These are phyloP conservation scores for Zaprionus lachaisei DNA, from an alignment of 1,140 invertebrate species.

Conservation along the genomic window DNA sequence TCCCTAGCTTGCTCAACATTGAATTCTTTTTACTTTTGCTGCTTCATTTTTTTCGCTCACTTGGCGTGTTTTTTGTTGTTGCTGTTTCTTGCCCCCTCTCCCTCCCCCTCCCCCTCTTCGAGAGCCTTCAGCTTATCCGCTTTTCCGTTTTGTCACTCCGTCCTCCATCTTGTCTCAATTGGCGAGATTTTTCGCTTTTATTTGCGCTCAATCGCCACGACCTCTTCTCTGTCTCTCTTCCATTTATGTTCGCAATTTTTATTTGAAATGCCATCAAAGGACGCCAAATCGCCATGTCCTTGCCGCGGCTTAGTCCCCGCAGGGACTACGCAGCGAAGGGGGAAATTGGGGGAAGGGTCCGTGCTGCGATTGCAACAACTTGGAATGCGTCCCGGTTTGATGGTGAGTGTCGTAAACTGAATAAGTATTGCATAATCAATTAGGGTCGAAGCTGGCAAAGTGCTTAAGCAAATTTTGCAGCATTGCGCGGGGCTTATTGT, in stretches of 20 bases:
- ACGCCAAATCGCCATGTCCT: constrained; percentile 57
- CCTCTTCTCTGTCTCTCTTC: constrained; percentile 22
- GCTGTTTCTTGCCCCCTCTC: neutral
- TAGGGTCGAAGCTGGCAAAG: constrained; percentile 26
- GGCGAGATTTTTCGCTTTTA: constrained; percentile 73
- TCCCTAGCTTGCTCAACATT: neutral
- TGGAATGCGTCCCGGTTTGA: constrained; percentile 11
- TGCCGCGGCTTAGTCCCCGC: constrained; percentile 6
- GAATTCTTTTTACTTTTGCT: neutral
- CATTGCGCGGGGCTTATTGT: neutral
- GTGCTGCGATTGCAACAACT: constrained; percentile 12
- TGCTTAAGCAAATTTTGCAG: constrained; percentile 22
- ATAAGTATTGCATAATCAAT: constrained; percentile 65
- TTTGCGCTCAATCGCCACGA: constrained; percentile 66
- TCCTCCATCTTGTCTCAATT: constrained; percentile 33
- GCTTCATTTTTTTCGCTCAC: constrained; percentile 8
- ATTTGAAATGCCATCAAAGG: constrained; percentile 71
- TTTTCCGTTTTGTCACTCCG: constrained; percentile 15
- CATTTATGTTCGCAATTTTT: constrained; percentile 73
- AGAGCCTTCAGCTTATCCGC: constrained; percentile 30
- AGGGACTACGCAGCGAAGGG: neutral
- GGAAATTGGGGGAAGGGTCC: neutral
- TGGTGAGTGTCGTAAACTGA: constrained; percentile 29
- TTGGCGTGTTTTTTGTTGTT: neutral
- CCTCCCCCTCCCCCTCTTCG: neutral